phyloP scores from a whole-genome alignment of 2,888 invertebrate species.

The Amphipyra tragopoginis region DNA sequence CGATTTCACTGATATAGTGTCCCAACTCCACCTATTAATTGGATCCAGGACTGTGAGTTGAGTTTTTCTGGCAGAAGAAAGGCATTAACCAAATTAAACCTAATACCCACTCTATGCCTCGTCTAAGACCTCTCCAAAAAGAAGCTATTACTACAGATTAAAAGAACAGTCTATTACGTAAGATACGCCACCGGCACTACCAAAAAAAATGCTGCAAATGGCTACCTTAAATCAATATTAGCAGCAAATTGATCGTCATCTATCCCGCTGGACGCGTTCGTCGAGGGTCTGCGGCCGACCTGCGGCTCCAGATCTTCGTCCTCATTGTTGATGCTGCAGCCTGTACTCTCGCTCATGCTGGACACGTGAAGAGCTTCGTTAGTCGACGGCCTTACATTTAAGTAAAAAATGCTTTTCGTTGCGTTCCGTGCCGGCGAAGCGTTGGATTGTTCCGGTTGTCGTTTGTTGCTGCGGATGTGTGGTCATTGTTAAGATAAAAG shows the following conservation, averaged over 20 bases:
- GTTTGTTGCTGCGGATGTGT: conserved; percentile 28
- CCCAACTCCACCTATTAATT: too few relatives aligned
- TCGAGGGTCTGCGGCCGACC: conserved; percentile 23
- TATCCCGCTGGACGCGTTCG: conserved; percentile 61
- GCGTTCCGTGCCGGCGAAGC: conserved; percentile 7
- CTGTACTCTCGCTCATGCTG: conserved; percentile 76
- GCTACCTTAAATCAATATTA: conserved; percentile 81
- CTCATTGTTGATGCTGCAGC: conserved; percentile 69
- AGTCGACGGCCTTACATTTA: conserved; percentile 18
- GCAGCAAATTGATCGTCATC: conserved; percentile 78
- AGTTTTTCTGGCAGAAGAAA: too few relatives aligned
- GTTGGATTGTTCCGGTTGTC: conserved; percentile 1
- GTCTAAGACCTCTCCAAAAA: too few relatives aligned
- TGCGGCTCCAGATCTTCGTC: conserved; percentile 66
- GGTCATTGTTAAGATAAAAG: neutral
- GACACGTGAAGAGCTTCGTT: conserved; percentile 42
- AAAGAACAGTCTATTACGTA: too few relatives aligned
- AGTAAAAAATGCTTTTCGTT: conserved; percentile 44
- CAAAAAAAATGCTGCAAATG: neutral
- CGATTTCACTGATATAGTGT: too few relatives aligned
- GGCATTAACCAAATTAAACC: too few relatives aligned
- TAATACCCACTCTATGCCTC: too few relatives aligned
- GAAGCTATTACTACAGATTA: too few relatives aligned
- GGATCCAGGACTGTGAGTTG: too few relatives aligned
- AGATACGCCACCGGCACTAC: too few relatives aligned